Percentiles rank a stretch among this genome's conserved stretches.
phyloP scores from a whole-genome alignment of 2,888 invertebrate genomes.

The Patella caerulea region DNA sequence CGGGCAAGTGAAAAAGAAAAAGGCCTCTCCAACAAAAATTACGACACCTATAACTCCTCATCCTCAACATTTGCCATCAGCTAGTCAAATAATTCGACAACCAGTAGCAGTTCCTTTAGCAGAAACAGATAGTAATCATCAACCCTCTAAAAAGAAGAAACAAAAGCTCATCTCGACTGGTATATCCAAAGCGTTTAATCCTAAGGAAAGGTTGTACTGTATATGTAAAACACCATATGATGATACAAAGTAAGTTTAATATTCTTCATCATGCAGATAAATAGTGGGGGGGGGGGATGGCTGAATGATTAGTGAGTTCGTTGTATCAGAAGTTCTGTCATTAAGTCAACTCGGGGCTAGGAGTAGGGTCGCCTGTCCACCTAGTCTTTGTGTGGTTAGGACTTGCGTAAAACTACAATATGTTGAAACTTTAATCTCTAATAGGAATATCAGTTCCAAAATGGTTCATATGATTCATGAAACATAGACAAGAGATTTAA shows the following conservation, averaged over 20 bases:
- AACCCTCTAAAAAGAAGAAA: constrained; percentile 57
- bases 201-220: constrained; percentile 79
- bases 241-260: constrained; percentile 83
- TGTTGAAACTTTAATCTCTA: too few relatives aligned
- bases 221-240: constrained; percentile 95
- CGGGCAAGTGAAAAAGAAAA: constrained; percentile 48
- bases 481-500: too few relatives aligned
- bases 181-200: constrained; percentile 38
- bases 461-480: too few relatives aligned
- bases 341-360: too few relatives aligned
- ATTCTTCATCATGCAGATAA: not conserved
- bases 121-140: constrained; percentile 1
- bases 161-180: constrained; percentile 65
- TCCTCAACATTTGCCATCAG: constrained; percentile 19
- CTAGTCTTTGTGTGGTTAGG: too few relatives aligned
- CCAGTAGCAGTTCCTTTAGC: constrained; percentile 8
- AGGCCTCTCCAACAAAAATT: constrained; percentile 33
- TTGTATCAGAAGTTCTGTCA: too few relatives aligned
- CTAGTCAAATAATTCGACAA: constrained; percentile 19
- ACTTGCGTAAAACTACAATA: too few relatives aligned
- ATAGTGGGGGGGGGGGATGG: too few relatives aligned
- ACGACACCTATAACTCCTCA: constrained; percentile 25
- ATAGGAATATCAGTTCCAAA: too few relatives aligned
- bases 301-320: too few relatives aligned
- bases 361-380: too few relatives aligned